These are phyloP conservation scores for Xylocopa sonorina DNA, from an alignment of 1,140 invertebrate species.

Conservation along the genomic window DNA sequence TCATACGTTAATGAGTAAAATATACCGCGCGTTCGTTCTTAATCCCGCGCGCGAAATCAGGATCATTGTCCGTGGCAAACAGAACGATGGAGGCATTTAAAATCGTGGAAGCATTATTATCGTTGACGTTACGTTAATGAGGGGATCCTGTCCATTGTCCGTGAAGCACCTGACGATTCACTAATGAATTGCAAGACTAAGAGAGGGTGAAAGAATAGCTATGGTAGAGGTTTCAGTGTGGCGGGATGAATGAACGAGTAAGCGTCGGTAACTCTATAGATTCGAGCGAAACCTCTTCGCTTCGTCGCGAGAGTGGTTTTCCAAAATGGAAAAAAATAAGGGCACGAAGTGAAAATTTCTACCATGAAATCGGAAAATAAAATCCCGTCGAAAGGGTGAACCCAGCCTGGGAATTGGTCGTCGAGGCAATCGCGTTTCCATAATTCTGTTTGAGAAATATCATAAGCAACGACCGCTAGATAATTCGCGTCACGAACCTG, in stretches of 20 bases:
- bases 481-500: neutral
- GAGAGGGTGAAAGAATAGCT: conserved; percentile 6
- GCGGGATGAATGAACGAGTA: conserved; percentile 21
- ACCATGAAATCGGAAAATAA: neutral
- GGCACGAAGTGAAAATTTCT: neutral
- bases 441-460: neutral
- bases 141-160: conserved; percentile 40
- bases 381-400: neutral
- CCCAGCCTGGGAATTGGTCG: too few relatives aligned
- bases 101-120: conserved; percentile 54
- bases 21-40: neutral
- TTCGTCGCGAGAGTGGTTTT: neutral
- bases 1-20: neutral
- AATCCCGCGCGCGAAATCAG: neutral
- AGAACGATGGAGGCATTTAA: conserved; percentile 47
- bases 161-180: conserved; percentile 49
- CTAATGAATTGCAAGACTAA: conserved; percentile 58
- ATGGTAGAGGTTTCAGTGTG: neutral
- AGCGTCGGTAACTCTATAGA: conserved; percentile 41
- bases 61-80: conserved; percentile 46
- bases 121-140: conserved; percentile 63
- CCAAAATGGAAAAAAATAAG: neutral
- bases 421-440: neutral
- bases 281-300: conserved; percentile 6
- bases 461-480: too few relatives aligned